Conservation (phyloP, 1,140 invertebrate species). For the Pygmarrhopalites habei region DNA sequence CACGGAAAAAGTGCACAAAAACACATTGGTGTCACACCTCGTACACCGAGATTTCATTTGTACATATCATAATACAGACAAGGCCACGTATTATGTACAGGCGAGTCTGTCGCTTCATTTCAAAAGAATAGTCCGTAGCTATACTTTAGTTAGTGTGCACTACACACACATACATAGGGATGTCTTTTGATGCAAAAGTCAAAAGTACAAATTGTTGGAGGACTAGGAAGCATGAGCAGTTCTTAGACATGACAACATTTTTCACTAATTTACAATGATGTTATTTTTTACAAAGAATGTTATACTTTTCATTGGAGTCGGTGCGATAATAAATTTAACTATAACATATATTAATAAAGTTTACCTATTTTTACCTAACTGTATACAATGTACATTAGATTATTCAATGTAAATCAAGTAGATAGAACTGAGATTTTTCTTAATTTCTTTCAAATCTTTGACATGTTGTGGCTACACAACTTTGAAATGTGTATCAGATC, state of each 20-base stretch:
- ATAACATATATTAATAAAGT: background rate
- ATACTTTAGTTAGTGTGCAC: no score
- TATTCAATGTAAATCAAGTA: no score
- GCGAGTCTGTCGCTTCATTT: background rate
- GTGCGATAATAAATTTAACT: background rate
- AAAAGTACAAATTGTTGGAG: slow-evolving; percentile 1
- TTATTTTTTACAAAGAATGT: background rate
- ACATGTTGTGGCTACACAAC: no score
- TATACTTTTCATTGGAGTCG: background rate
- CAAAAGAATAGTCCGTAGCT: background rate
- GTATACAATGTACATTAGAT: background rate
- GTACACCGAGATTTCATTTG: no score
- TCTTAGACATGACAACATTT: background rate
- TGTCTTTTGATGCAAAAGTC: background rate
- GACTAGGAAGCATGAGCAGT: background rate
- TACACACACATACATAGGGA: no score
- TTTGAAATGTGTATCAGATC: no score
- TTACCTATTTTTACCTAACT: background rate
- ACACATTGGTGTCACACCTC: no score
- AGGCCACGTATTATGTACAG: background rate
- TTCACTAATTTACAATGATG: slow-evolving; percentile 1
- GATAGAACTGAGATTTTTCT: no score
- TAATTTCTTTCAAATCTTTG: no score
- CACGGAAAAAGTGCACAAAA: no score
- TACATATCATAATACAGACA: background rate